Evolutionary conservation across 2,113 vertebrate species (phyloP).

Genomic region (Brachyistius frenatus): DNA sequence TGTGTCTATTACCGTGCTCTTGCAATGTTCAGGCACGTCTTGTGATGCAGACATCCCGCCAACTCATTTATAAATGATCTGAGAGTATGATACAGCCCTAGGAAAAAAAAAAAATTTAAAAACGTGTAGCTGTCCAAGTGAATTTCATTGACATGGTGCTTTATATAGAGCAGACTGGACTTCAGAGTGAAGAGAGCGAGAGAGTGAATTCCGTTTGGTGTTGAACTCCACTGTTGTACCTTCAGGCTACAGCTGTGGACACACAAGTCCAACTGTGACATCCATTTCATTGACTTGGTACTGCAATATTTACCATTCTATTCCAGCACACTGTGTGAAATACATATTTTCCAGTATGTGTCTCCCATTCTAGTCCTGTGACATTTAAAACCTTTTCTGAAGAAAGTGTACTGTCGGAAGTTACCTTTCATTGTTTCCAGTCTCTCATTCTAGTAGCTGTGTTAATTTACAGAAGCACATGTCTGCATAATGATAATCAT

Average conservation of each 20-base stretch:
- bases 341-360: constrained; percentile 19
- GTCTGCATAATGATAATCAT: constrained; percentile 44
- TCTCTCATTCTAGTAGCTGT: constrained; percentile 20
- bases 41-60: constrained; percentile 72
- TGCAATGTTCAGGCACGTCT: constrained; percentile 61
- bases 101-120: constrained; percentile 72
- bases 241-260: constrained; percentile 67
- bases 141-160: constrained; percentile 76
- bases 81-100: constrained; percentile 78
- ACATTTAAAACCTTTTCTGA: constrained; percentile 2
- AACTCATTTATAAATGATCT: constrained; percentile 87
- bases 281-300: constrained; percentile 60
- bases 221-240: constrained; percentile 66
- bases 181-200: constrained; percentile 63
- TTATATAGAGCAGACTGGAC: constrained; percentile 75
- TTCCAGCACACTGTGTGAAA: constrained; percentile 50
- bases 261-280: constrained; percentile 69
- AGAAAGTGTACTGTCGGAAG: not conserved
- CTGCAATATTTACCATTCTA: constrained; percentile 63
- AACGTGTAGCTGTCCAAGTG: constrained; percentile 79
- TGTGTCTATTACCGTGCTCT: constrained; percentile 63
- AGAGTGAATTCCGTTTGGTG: constrained; percentile 67
- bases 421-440: constrained; percentile 3
- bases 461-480: constrained; percentile 44
- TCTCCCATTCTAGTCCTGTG: not conserved